Evolutionary conservation across 2,113 vertebrate genomes (phyloP), one percentile per base, ranked within the genome.

Genomic region (Mystacornis crossleyi): DNA sequence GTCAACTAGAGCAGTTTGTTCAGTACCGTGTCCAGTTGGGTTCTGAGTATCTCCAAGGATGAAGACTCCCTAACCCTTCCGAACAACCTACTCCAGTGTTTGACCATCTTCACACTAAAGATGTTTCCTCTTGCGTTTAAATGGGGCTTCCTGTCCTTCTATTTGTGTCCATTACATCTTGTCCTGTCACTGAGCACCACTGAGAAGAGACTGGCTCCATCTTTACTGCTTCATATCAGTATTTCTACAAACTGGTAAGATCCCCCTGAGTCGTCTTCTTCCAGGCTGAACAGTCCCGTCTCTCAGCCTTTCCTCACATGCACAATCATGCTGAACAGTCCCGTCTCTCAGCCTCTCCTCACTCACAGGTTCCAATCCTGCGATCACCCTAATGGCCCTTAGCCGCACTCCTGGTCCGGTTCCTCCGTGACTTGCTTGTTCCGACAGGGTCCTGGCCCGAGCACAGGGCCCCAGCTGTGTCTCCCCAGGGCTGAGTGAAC

Each of bases 371-470:
- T 79, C 57, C 55, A 45, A 0, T 18, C 7, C 25, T 17, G 10
- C 29, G 6, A 29, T 34, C 43, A 43, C 7, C 4, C 38, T 29
- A 16, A 29, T 11, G 29, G 8, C 33, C 43, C 29, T 50, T 58
- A 3, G 2, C 38, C 51, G 31, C 23, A 2, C 38, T 86, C 33
- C 36, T 61, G 23, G 26, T 48, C 14, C 62, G 12, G 42, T 10
- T 24, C 20, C 12, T 47, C 70, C 21, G 7, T 23, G 33, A 9
- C 14, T 53, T 73, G 14, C 21, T 31, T 47, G 28, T 53, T 53
- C 47, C 0, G 0, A 12, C 31, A 25, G 78, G 57, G n/a, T n/a
- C 20, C 38, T 8, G 7, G 33, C 51, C 24, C 8, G 9, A 7
- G 18, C 86, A 4, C 47, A 16, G 13, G 0, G 2, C 9, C 45